These are phyloP conservation scores for Magallana angulata DNA, from an alignment of 1,140 invertebrate genomes.

Conservation along the genomic window DNA sequence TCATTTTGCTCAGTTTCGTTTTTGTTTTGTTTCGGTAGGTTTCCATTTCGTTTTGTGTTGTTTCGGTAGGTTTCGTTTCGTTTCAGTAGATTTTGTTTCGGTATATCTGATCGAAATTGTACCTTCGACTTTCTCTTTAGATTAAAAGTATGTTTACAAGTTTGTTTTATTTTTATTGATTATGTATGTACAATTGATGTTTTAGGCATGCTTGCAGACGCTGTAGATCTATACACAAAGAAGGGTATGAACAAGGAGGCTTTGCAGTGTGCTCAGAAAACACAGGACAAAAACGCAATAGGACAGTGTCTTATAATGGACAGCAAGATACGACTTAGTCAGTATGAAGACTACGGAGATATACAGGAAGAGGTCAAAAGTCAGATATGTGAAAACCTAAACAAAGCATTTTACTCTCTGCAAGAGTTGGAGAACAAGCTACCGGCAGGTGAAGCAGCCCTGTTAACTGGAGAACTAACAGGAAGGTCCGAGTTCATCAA, in stretches of 20 bases:
- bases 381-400: slow-evolving; percentile 29
- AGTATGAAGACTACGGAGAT: background rate
- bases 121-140: no score
- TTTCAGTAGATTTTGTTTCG: no score
- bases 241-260: slow-evolving; percentile 59
- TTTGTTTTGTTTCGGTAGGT: no score
- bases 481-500: slow-evolving; percentile 46
- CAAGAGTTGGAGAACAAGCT: slow-evolving; percentile 44
- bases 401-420: slow-evolving; percentile 43
- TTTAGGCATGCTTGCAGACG: slow-evolving; percentile 60
- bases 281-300: slow-evolving; percentile 49
- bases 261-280: slow-evolving; percentile 52
- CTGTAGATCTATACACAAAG: slow-evolving; percentile 56
- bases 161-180: background rate
- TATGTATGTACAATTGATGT: no score
- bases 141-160: no score
- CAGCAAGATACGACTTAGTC: slow-evolving; percentile 31
- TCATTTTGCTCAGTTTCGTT: no score
- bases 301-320: slow-evolving; percentile 56
- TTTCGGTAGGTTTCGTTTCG: no score
- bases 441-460: slow-evolving; percentile 42
- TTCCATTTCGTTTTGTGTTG: no score
- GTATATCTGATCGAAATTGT: no score
- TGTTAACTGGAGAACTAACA: slow-evolving; percentile 51
- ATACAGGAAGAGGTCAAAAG: slow-evolving; percentile 28